phyloP scores from a whole-genome alignment of 1,140 invertebrate genomes.

The Drosophila sp. region DNA sequence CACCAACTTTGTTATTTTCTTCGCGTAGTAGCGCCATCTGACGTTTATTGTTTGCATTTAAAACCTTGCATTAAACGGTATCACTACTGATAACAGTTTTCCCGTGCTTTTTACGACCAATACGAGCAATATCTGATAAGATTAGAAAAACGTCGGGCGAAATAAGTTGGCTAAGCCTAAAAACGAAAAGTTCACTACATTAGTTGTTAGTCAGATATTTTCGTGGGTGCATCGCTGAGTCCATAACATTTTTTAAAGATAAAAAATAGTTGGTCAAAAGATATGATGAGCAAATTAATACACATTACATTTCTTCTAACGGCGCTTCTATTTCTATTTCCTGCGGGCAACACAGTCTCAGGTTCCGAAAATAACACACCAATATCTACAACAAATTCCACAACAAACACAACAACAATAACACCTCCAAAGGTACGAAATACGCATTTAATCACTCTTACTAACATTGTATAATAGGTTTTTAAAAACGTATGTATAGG shows the following conservation, averaged over 20 bases:
- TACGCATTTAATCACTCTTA: no score
- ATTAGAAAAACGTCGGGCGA: conserved; percentile 37
- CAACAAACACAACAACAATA: background rate
- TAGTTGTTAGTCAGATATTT: conserved; percentile 39
- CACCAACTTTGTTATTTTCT: no score
- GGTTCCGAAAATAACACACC: background rate
- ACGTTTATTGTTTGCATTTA: background rate
- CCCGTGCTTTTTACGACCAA: conserved; percentile 3
- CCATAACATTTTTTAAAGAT: background rate
- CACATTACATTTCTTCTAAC: background rate
- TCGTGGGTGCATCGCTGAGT: background rate
- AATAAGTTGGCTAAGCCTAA: conserved; percentile 27
- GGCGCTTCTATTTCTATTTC: background rate
- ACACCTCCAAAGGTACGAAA: conserved; percentile 2
- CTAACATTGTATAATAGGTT: background rate
- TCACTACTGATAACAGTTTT: background rate
- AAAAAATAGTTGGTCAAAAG: background rate
- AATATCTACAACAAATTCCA: background rate
- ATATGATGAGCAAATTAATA: conserved; percentile 17
- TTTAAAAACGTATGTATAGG: background rate
- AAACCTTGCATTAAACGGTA: background rate
- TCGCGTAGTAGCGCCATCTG: background rate
- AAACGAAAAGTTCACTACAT: conserved; percentile 8
- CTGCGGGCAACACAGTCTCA: background rate
- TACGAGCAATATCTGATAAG: conserved; percentile 26